Evolutionary conservation across 2,797 vertebrate species (phyloP).

Genomic region (Hapalemur alaotrensis): DNA sequence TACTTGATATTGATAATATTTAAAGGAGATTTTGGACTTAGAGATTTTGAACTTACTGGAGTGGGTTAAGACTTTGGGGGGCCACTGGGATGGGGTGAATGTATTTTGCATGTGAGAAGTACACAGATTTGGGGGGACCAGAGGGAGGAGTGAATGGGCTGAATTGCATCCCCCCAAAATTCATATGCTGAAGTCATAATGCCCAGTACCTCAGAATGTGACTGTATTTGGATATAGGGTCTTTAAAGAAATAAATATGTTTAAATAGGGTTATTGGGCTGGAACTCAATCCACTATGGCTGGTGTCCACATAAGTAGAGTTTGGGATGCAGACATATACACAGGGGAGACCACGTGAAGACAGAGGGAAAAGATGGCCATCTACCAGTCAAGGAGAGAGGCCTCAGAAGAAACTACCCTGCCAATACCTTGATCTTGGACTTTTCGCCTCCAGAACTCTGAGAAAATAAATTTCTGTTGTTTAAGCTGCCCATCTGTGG

Average conservation of each 20-base stretch:
- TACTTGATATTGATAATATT: background rate
- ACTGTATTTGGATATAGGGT: background rate
- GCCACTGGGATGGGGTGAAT: background rate
- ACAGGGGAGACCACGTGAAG: background rate
- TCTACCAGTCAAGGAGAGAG: background rate
- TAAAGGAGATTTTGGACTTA: background rate
- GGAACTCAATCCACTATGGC: background rate
- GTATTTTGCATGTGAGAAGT: background rate
- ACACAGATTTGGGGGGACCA: background rate
- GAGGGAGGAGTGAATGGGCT: background rate
- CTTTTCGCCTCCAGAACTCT: background rate
- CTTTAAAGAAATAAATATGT: background rate
- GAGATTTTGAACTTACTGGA: background rate
- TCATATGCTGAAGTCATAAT: background rate
- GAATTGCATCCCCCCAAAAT: background rate
- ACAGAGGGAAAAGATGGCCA: background rate
- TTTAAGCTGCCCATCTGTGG: background rate
- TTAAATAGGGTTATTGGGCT: background rate
- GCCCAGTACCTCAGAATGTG: background rate
- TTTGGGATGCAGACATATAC: background rate
- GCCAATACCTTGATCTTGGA: background rate
- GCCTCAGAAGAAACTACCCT: background rate
- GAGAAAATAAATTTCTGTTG: background rate
- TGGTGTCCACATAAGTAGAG: background rate
- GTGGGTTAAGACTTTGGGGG: background rate